phyloP scores from a whole-genome alignment of 2,113 vertebrate species.

The Eptesicus fuscus region DNA sequence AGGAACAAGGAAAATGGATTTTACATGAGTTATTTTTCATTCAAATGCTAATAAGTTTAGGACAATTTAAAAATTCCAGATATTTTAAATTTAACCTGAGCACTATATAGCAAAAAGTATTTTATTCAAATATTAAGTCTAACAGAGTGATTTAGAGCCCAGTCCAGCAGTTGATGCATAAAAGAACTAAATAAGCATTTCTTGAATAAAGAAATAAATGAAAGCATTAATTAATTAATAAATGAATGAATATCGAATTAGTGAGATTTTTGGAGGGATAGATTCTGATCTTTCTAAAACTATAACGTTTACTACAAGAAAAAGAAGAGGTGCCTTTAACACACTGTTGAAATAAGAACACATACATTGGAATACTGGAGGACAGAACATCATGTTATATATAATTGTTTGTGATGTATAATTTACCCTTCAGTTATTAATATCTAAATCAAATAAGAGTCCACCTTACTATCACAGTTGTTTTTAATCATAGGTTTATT shows the following conservation, averaged over 20 bases:
- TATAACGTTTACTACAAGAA: neutral
- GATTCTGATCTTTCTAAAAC: neutral
- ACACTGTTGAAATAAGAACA: neutral
- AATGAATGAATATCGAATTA: neutral
- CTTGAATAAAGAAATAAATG: neutral
- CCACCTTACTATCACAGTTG: neutral
- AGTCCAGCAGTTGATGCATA: neutral
- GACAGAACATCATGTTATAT: neutral
- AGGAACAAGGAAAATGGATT: slow-evolving; percentile 4
- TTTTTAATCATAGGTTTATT: neutral
- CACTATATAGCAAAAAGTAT: neutral
- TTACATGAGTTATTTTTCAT: slow-evolving; percentile 8
- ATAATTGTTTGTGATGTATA: neutral
- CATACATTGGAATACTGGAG: neutral
- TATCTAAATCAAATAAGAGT: neutral
- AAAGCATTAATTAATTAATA: neutral
- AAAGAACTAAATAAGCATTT: neutral
- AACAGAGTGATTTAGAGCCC: neutral
- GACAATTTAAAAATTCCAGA: neutral
- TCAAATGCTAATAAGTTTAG: neutral
- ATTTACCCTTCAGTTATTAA: neutral
- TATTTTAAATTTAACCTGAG: neutral
- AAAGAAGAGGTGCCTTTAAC: neutral
- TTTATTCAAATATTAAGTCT: neutral
- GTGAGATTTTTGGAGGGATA: neutral